Evolutionary conservation across 2,113 vertebrate species (phyloP).

Genomic region (Phyllostomus hastatus): DNA sequence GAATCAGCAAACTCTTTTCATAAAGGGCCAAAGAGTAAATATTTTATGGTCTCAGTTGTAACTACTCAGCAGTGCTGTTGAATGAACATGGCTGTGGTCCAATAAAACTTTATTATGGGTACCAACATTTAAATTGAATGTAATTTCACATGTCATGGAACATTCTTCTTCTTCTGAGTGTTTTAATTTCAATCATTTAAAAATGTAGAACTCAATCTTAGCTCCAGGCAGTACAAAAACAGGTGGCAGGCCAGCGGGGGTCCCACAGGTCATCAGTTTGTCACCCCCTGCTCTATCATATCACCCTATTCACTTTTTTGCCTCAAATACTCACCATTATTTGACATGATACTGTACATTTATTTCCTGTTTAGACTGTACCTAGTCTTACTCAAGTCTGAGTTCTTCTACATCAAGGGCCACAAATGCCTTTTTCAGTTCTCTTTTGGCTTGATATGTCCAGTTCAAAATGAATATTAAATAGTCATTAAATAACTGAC

Average conservation of each 20-base stretch:
- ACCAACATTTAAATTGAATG: background rate
- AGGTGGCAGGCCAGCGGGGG: background rate
- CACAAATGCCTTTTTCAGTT: background rate
- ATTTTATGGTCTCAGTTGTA: background rate
- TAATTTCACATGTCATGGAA: background rate
- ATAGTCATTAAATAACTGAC: background rate
- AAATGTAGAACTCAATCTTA: background rate
- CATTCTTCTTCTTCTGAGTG: background rate
- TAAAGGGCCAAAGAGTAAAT: background rate
- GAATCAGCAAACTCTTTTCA: background rate
- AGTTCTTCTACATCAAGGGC: background rate
- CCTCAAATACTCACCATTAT: background rate
- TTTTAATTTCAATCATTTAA: background rate
- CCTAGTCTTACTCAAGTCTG: background rate
- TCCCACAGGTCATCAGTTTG: background rate
- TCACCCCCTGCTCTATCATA: background rate
- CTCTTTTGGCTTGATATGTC: background rate
- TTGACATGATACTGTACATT: background rate
- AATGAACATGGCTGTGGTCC: background rate
- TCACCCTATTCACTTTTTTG: background rate
- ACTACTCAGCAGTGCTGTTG: background rate
- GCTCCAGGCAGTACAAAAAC: background rate
- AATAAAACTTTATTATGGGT: background rate
- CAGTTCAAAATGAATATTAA: background rate
- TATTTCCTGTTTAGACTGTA: background rate